phyloP scores from a whole-genome alignment of 1,140 invertebrate species.

The Hypothenemus hampei region DNA sequence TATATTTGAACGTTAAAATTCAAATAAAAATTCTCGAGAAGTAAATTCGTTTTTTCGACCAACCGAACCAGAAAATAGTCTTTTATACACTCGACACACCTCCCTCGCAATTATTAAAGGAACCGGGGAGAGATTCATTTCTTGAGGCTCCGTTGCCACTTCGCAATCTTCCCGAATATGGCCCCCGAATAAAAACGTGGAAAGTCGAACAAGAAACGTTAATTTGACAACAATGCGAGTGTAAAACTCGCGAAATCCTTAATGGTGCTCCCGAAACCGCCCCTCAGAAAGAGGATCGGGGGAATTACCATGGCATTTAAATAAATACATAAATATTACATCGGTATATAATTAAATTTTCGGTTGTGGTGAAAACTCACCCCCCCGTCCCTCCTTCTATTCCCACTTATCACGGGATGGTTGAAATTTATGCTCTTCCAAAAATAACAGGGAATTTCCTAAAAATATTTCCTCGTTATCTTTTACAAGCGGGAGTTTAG shows the following conservation, averaged over 20 bases:
- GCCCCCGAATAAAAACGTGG: neutral
- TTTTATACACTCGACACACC: constrained; percentile 27
- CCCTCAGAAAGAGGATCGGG: constrained; percentile 27
- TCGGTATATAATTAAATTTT: constrained; percentile 48
- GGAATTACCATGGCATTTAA: constrained; percentile 48
- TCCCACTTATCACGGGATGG: no score
- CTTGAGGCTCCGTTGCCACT: constrained; percentile 11
- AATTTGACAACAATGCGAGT: constrained; percentile 1
- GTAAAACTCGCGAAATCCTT: constrained; percentile 9
- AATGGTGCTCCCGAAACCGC: constrained; percentile 17
- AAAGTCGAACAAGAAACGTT: neutral
- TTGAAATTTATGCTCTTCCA: no score
- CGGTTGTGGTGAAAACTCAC: constrained; percentile 7
- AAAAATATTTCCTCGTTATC: no score
- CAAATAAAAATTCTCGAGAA: constrained; percentile 26
- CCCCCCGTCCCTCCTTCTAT: no score
- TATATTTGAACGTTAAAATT: constrained; percentile 9
- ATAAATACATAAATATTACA: constrained; percentile 50
- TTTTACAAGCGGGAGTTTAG: constrained; percentile 19
- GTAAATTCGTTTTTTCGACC: constrained; percentile 26
- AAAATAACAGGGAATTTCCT: no score
- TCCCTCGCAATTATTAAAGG: constrained; percentile 21
- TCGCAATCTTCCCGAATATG: neutral
- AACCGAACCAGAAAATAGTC: constrained; percentile 29
- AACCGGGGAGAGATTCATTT: constrained; percentile 11